Conservation (phyloP, 1,140 invertebrate genomes). For the Paraescarpia echinospica region DNA sequence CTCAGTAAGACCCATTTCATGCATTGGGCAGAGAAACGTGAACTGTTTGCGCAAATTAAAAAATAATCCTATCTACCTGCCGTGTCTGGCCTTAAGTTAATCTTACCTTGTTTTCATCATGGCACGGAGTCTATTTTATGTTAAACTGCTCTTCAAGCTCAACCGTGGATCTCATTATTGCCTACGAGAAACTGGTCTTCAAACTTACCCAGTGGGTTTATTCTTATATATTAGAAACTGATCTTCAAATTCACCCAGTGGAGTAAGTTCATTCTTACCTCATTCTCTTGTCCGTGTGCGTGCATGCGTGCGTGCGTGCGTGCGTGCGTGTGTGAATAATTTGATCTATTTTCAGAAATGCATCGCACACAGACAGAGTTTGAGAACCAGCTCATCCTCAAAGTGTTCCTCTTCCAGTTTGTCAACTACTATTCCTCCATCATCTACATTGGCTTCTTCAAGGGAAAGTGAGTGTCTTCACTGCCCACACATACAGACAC, state of each 20-base stretch:
- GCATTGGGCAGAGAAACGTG: no score
- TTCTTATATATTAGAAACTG: conserved; percentile 75
- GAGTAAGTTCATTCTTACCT: no score
- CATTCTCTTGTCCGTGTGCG: no score
- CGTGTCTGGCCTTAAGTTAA: no score
- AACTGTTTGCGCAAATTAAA: no score
- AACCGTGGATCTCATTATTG: conserved; percentile 67
- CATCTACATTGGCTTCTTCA: conserved; percentile 97
- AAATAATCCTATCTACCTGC: no score
- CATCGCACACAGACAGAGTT: conserved; percentile 93
- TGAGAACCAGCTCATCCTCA: conserved; percentile 93
- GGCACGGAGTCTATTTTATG: no score
- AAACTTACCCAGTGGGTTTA: conserved; percentile 82
- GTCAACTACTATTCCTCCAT: conserved; percentile 95
- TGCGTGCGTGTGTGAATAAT: not conserved
- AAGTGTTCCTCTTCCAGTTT: conserved; percentile 96
- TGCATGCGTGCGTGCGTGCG: not conserved
- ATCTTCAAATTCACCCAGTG: conserved; percentile 79
- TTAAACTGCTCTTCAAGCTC: no score
- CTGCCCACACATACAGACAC: not conserved
- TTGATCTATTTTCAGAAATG: conserved; percentile 68
- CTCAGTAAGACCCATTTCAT: no score
- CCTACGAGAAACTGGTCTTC: conserved; percentile 86
- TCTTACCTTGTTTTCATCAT: not conserved
- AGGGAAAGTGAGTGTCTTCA: conserved; percentile 41